phyloP scores from a whole-genome alignment of 2,797 vertebrate genomes.

The Trachops cirrhosus region DNA sequence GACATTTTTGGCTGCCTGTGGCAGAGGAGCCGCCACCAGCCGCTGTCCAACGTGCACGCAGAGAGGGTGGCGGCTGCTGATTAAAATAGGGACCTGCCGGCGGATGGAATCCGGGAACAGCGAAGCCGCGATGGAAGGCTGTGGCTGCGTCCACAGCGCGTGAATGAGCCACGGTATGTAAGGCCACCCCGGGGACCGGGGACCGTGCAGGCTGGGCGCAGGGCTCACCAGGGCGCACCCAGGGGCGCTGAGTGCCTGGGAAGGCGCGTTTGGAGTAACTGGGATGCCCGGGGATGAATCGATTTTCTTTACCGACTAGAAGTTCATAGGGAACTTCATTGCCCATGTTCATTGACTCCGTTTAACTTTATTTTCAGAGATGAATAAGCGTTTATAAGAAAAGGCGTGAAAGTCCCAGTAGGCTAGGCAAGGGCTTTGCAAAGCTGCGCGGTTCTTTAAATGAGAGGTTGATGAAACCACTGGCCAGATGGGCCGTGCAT shows the following conservation, averaged over 20 bases:
- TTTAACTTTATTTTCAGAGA: conserved; percentile 70
- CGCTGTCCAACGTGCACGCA: conserved; percentile 53
- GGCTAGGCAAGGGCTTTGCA: conserved; percentile 29
- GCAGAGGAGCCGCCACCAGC: conserved; percentile 67
- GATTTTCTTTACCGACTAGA: conserved; percentile 16
- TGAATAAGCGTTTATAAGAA: conserved; percentile 61
- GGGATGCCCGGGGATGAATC: background rate
- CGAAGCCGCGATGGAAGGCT: background rate
- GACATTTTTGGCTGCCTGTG: conserved; percentile 77
- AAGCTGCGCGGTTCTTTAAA: background rate
- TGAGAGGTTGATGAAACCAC: background rate
- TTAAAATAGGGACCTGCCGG: conserved; percentile 53
- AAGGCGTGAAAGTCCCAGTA: conserved; percentile 8
- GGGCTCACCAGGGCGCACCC: background rate
- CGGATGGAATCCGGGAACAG: background rate
- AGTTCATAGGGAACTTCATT: conserved; percentile 78
- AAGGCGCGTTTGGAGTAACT: accelerated
- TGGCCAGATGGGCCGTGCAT: background rate
- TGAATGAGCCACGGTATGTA: conserved; percentile 1
- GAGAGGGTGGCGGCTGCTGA: conserved; percentile 78
- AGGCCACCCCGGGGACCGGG: background rate
- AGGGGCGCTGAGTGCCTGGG: accelerated
- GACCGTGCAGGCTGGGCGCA: background rate
- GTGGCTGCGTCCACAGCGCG: conserved; percentile 6
- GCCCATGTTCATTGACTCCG: background rate